Evolutionary conservation across 2,888 invertebrate genomes (phyloP), one percentile per base, ranked within the genome.

Genomic region (Cheilosia pagana): DNA sequence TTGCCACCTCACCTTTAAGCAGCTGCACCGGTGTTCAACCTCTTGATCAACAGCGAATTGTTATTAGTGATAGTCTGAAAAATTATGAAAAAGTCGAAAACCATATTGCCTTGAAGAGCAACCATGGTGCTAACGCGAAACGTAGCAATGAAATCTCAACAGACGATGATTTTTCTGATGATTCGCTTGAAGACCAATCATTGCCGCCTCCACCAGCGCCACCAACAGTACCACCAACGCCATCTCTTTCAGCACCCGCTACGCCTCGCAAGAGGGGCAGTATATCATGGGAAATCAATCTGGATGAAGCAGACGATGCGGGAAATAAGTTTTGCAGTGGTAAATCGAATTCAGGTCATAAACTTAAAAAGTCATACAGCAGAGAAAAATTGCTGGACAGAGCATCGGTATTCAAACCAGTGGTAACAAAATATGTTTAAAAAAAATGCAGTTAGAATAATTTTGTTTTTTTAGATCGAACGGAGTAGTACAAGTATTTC

Each of bases 261-360:
- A 94, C 94, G 87, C 94, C 94, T 88, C 94, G 94, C 90, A 96
- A 96, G 92, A 94, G 96, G 88, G 95, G 95, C 90, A 96, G 96
- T 90, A 96, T 96, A 88, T 96, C 96, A 86, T 96, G 97, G 96
- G 96, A 97, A 93, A 96, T 97, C 86, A 95, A 96, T 86, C 93
- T 97, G 88, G 95, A 95, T 90, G 95, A 94, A 90, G 67, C 86
- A 28, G 86, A 67, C 65, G 68, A 81, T 57, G 43, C 67, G n/a
- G 71, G 67, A 16, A 71, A 60, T 35, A 77, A 55, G 35, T 57
- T 59, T 41, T 53, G 43, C 12, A 78, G 50, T n/a, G 67, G 39
- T 10, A 81, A 71, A 67, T 59, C 75, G 6, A 78, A 83, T 65
- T 21, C 68, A 28, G 76, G 50, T 55, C 72, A 76, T 48, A 81